phyloP scores from a whole-genome alignment of 2,113 vertebrate genomes.

The Channa maculata region DNA sequence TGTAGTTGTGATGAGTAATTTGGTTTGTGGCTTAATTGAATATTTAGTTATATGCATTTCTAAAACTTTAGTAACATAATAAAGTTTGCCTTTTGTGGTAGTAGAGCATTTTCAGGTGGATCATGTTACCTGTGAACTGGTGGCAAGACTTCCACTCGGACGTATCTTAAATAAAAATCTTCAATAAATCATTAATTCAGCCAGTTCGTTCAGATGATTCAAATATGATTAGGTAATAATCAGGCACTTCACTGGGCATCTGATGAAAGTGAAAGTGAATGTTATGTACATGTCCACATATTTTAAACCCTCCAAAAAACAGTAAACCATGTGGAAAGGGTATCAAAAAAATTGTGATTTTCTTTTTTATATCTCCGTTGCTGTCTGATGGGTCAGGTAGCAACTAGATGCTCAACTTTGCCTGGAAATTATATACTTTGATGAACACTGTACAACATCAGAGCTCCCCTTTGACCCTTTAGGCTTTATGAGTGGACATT shows the following conservation, averaged over 20 bases:
- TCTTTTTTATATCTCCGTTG: neutral
- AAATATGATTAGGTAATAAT: slow-evolving; percentile 22
- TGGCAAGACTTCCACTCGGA: neutral
- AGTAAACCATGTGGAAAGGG: neutral
- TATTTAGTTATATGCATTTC: neutral
- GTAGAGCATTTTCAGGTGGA: neutral
- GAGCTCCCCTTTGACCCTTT: slow-evolving; percentile 42
- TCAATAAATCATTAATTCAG: too few species aligned
- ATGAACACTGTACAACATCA: slow-evolving; percentile 2
- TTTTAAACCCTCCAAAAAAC: neutral
- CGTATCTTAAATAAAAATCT: too few species aligned
- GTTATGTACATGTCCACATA: neutral
- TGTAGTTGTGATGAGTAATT: slow-evolving; percentile 18
- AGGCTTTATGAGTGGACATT: slow-evolving; percentile 47
- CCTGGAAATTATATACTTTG: slow-evolving; percentile 13
- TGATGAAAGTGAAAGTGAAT: neutral
- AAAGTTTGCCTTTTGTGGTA: neutral
- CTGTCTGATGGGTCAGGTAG: slow-evolving; percentile 1
- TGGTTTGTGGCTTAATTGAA: neutral
- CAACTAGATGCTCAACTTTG: neutral
- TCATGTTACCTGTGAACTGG: neutral
- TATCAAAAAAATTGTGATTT: neutral
- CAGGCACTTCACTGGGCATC: slow-evolving; percentile 24
- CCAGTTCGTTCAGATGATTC: neutral
- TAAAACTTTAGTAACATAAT: neutral